Evolutionary conservation across 2,888 invertebrate genomes (phyloP).

Genomic region (Clitarchus hookeri): DNA sequence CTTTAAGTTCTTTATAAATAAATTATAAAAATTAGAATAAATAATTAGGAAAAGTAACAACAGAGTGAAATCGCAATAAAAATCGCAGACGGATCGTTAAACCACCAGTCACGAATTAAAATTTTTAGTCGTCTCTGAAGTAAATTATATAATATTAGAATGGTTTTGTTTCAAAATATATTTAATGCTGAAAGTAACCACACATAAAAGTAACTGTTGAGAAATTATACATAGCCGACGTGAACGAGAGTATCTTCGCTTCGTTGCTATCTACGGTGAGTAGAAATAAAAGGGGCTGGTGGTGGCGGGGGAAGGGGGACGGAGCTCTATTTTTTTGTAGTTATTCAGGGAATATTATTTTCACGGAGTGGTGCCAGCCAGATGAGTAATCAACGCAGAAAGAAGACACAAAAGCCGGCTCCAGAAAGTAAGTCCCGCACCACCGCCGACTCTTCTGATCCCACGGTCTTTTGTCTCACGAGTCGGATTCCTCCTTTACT

Average conservation of each 20-base stretch:
- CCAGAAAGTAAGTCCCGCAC: not conserved
- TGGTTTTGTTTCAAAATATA: not conserved
- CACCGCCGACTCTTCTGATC: not conserved
- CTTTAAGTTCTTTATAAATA: too few relatives aligned
- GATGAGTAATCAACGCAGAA: not conserved
- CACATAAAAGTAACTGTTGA: not conserved
- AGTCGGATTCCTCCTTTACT: not conserved
- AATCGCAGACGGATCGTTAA: too few relatives aligned
- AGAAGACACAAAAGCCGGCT: not conserved
- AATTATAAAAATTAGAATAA: too few relatives aligned
- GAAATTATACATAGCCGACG: not conserved
- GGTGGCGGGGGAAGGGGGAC: too few relatives aligned
- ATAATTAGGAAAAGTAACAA: too few relatives aligned
- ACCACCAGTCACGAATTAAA: too few relatives aligned
- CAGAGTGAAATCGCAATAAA: too few relatives aligned
- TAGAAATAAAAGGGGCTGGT: too few relatives aligned
- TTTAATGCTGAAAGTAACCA: not conserved
- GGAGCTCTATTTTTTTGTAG: not conserved
- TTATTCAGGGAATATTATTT: not conserved
- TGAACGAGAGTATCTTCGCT: not conserved
- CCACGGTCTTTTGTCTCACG: slow-evolving; percentile 1
- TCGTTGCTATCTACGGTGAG: not conserved
- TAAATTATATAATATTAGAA: not conserved
- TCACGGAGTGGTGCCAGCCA: not conserved
- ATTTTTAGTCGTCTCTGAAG: too few relatives aligned